Conservation (phyloP, 2,797 vertebrate species). For the Australoheros facetus region DNA sequence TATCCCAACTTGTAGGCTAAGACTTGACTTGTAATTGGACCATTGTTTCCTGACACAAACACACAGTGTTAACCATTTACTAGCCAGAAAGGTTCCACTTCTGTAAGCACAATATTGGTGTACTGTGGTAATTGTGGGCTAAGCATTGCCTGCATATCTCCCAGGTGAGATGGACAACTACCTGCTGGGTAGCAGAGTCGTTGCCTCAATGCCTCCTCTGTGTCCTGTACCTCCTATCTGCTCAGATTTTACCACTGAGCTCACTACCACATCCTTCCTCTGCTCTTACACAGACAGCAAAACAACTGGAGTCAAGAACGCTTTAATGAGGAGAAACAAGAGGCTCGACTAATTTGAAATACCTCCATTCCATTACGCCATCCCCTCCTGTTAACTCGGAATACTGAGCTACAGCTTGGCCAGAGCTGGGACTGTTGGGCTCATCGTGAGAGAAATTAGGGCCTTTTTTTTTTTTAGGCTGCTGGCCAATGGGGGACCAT, state of each 20-base stretch:
- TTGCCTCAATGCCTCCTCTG: constrained; percentile 25
- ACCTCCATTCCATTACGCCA: constrained; percentile 22
- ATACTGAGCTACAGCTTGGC: constrained; percentile 46
- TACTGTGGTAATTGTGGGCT: constrained; percentile 28
- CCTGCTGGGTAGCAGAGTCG: constrained; percentile 32
- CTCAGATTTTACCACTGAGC: constrained; percentile 43
- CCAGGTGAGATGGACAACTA: constrained; percentile 58
- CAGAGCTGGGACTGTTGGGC: constrained; percentile 30
- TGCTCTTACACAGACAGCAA: constrained; percentile 60
- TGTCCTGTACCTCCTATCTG: constrained; percentile 14
- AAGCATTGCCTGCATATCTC: constrained; percentile 28
- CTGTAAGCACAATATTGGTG: constrained; percentile 38
- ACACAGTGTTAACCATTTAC: constrained; percentile 37
- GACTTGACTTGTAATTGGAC: constrained; percentile 64
- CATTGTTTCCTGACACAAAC: constrained; percentile 54
- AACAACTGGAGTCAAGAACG: constrained; percentile 70
- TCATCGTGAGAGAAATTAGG: constrained; percentile 54
- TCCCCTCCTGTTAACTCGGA: constrained; percentile 50
- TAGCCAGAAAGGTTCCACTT: constrained; percentile 48
- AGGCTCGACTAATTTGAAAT: constrained; percentile 72
- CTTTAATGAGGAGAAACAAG: constrained; percentile 66
- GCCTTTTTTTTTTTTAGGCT: constrained; percentile 56
- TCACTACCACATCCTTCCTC: constrained; percentile 42
- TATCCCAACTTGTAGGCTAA: constrained; percentile 26
- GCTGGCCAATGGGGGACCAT: constrained; percentile 63